phyloP scores from a whole-genome alignment of 2,113 vertebrate genomes.

The Irena cyanogastra region DNA sequence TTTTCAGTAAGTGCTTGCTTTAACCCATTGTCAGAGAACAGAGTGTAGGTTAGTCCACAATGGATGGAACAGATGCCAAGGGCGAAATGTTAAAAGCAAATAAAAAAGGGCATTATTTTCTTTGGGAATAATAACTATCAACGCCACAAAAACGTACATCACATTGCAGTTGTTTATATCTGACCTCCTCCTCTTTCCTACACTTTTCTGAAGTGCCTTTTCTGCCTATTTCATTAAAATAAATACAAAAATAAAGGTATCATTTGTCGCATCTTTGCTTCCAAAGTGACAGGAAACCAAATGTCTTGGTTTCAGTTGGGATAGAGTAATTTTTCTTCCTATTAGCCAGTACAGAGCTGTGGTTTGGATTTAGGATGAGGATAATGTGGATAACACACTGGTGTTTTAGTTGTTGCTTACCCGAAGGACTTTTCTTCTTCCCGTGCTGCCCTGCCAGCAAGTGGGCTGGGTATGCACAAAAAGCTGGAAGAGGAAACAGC shows the following conservation, averaged over 20 bases:
- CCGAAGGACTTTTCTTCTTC: background rate
- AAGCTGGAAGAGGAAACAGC: background rate
- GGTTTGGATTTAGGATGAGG: background rate
- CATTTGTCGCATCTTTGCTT: slow-evolving; percentile 3
- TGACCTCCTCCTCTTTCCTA: slow-evolving; percentile 35
- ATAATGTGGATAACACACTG: background rate
- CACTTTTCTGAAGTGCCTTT: slow-evolving; percentile 42
- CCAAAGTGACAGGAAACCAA: background rate
- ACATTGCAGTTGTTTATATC: slow-evolving; percentile 55
- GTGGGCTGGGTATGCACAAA: background rate
- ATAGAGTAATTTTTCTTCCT: background rate
- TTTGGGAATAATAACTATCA: slow-evolving; percentile 69
- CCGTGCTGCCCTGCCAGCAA: fast-evolving
- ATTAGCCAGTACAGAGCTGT: background rate
- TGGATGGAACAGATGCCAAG: slow-evolving; percentile 81
- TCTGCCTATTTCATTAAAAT: slow-evolving; percentile 21
- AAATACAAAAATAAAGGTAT: slow-evolving; percentile 32
- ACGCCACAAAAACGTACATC: slow-evolving; percentile 58
- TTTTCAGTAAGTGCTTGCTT: slow-evolving; percentile 79
- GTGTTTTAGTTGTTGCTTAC: background rate
- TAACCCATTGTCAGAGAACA: slow-evolving; percentile 77
- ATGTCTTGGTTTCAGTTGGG: background rate
- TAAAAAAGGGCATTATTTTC: slow-evolving; percentile 75
- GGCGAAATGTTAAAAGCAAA: slow-evolving; percentile 79
- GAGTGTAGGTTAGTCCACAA: slow-evolving; percentile 73